Base-by-base conservation (phyloP, 2,113 vertebrate species). In the Callopanchax toddi region DNA sequence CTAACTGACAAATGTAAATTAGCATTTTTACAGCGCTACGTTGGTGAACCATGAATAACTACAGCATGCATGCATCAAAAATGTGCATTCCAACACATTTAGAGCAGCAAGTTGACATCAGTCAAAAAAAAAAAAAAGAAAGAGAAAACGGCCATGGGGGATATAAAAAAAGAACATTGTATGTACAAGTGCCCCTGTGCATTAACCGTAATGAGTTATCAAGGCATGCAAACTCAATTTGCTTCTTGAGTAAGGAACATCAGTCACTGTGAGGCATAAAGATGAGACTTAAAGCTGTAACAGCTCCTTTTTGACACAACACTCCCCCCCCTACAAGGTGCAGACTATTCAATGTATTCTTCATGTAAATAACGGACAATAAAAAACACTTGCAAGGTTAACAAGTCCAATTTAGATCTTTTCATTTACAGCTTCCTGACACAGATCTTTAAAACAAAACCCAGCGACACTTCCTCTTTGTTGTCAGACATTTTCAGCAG, bases 221-320 rank as follows among this genome's bases (percentile, higher is more conserved):
- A 88, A 84, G 78, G 83, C 87, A 81, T 83, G 83, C 69, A 86
- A 82, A 87, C 72, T 81, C 74, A 79, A 85, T 90, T 85, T 87
- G 73, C 84, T 90, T 74, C 78, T 71, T 70, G 74, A 85, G 74
- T 84, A 76, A 82, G 59, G 78, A 88, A 83, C 78, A 88, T 85
- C 83, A 83, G 71, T 72, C 8, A 71, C 87, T 76, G 78, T 72
- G 76, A 78, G 82, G 83, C 83, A 85, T 65, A 63, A 82, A 67
- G 65, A 87, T 66, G 74, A 84, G 81, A 78, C 60, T 85, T 71
- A 74, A 79, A 79, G 74, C 71, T 74, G 66, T 66, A 69, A 42
- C 68, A 71, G 52, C 73, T 51, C 32, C 49, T 67, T 68, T n/a
- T 49, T 45, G 29, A 46, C 48, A 60, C 69, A 52, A 40, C 43